Evolutionary conservation across 2,888 invertebrate genomes (phyloP).

Genomic region (Microctonus brassicae): DNA sequence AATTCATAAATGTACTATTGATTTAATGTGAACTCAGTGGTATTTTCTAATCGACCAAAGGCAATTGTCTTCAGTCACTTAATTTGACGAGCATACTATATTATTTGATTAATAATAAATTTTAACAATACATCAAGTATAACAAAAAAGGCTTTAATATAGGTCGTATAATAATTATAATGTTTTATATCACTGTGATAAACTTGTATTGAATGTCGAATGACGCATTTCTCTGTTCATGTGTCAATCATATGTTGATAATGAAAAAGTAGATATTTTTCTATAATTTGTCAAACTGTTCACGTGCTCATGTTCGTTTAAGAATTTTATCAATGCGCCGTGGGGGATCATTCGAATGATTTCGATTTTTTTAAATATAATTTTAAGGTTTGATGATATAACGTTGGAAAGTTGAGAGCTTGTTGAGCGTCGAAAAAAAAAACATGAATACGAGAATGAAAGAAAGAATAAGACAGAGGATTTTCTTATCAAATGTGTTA

Average conservation of each 20-base stretch:
- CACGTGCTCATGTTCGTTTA: neutral
- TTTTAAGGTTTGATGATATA: neutral
- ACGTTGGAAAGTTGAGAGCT: neutral
- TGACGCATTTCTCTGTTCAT: neutral
- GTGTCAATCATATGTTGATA: neutral
- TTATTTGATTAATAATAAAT: neutral
- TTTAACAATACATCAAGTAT: neutral
- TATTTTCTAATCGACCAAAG: neutral
- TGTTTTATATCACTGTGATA: slow-evolving; percentile 17
- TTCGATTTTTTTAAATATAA: neutral
- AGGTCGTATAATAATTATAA: neutral
- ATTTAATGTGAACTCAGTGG: neutral
- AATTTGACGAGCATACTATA: neutral
- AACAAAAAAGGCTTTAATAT: neutral
- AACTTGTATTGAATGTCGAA: neutral
- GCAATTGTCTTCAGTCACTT: neutral
- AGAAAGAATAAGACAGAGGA: neutral
- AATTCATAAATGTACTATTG: neutral
- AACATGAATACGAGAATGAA: neutral
- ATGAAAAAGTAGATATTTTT: neutral
- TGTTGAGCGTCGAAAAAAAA: neutral
- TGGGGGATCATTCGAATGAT: neutral
- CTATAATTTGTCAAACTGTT: neutral
- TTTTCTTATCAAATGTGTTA: neutral
- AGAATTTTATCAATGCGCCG: neutral